These are phyloP conservation scores for Gobio occitaniae DNA, from an alignment of 2,797 vertebrate genomes.

Conservation along the genomic window DNA sequence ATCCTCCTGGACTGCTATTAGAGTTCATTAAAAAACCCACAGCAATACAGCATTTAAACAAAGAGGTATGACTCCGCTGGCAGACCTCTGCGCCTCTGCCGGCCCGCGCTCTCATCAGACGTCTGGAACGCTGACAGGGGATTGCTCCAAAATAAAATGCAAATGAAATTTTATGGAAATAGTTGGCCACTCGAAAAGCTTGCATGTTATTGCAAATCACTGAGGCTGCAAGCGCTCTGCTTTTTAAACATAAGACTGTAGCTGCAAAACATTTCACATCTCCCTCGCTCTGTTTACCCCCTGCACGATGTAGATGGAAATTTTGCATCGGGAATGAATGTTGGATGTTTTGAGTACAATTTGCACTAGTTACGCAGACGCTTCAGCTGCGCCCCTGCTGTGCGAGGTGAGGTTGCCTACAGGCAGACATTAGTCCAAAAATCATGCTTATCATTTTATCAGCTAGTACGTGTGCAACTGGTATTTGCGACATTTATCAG, in stretches of 20 bases:
- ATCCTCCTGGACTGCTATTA: constrained; percentile 80
- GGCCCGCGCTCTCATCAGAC: constrained; percentile 61
- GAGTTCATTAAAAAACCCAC: constrained; percentile 79
- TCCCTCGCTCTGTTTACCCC: constrained; percentile 26
- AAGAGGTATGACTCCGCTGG: constrained; percentile 71
- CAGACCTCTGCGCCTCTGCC: constrained; percentile 52
- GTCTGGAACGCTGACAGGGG: constrained; percentile 58
- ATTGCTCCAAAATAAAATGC: constrained; percentile 64
- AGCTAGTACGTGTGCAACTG: constrained; percentile 2
- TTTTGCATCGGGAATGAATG: constrained; percentile 12
- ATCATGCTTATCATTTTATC: constrained; percentile 21
- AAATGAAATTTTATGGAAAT: constrained; percentile 75
- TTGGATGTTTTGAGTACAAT: constrained; percentile 14
- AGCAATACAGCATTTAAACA: constrained; percentile 78
- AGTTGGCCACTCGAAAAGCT: constrained; percentile 62
- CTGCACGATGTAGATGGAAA: constrained; percentile 28
- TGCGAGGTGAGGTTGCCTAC: constrained; percentile 31
- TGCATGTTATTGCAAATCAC: constrained; percentile 51
- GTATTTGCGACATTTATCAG: constrained; percentile 15
- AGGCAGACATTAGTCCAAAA: constrained; percentile 23
- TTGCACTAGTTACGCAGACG: background rate
- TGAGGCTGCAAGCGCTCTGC: constrained; percentile 17
- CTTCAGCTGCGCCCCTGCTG: constrained; percentile 34
- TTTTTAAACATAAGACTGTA: constrained; percentile 38
- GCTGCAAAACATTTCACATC: constrained; percentile 10